Conservation (phyloP, 2,888 invertebrate genomes). For the Timandra comae region DNA sequence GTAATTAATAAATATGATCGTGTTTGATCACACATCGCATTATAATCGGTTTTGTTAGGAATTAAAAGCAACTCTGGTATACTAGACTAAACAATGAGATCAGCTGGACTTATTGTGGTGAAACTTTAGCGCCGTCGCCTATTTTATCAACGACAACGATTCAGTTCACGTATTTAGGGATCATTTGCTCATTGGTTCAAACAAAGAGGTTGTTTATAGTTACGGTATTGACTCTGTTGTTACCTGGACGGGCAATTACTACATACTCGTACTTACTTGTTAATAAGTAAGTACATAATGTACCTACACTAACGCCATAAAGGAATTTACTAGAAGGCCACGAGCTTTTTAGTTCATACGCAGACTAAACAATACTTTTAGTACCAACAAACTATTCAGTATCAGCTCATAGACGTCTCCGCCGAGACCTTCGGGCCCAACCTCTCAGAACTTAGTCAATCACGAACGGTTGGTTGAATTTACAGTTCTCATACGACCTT, state of each 20-base stretch:
- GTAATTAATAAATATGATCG: constrained; percentile 29
- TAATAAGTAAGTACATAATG: no score
- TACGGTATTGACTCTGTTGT: constrained; percentile 9
- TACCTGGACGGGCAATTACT: no score
- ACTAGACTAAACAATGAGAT: constrained; percentile 75
- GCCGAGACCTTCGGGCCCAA: no score
- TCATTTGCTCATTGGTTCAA: constrained; percentile 16
- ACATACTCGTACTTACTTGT: background rate
- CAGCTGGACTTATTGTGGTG: constrained; percentile 46
- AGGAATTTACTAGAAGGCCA: no score
- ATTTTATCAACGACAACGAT: constrained; percentile 49
- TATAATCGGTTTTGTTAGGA: constrained; percentile 44
- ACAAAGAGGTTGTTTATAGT: constrained; percentile 12
- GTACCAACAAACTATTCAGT: no score
- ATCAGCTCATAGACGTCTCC: no score
- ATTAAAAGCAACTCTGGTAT: constrained; percentile 45
- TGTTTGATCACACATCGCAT: constrained; percentile 32
- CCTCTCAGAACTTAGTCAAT: no score
- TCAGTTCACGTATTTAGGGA: constrained; percentile 22
- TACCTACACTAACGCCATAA: no score
- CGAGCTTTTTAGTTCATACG: no score
- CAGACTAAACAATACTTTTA: no score
- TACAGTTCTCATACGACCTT: no score
- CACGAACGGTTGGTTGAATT: no score
- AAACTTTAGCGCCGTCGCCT: constrained; percentile 31